Evolutionary conservation across 2,113 vertebrate species (phyloP).

Genomic region (Nibea albiflora): DNA sequence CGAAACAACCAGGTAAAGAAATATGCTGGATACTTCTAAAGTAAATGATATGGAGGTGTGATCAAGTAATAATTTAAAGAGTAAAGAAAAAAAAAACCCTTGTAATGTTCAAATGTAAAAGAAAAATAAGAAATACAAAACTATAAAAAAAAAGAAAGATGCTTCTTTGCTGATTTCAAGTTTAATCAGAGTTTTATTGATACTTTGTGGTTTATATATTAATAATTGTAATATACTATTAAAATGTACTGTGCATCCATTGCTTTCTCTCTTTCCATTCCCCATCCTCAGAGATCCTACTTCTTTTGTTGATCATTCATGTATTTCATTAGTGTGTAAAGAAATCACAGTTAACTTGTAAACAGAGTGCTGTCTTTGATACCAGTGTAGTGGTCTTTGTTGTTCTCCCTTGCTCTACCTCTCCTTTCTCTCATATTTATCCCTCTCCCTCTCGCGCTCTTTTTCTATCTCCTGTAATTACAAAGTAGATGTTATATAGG

Average conservation of each 20-base stretch:
- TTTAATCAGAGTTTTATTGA: conserved; percentile 89
- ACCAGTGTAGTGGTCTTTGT: conserved; percentile 90
- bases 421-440: conserved; percentile 75
- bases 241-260: conserved; percentile 92
- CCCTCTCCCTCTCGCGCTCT: conserved; percentile 83
- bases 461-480: conserved; percentile 92
- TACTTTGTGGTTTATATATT: conserved; percentile 88
- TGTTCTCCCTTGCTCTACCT: conserved; percentile 81
- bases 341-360: conserved; percentile 88
- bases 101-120: conserved; percentile 88
- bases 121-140: conserved; percentile 82
- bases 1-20: conserved; percentile 91
- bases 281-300: conserved; percentile 86
- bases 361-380: conserved; percentile 95
- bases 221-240: conserved; percentile 85
- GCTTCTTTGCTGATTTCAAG: conserved; percentile 89
- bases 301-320: conserved; percentile 90
- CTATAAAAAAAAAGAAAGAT: conserved; percentile 80
- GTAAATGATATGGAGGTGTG: conserved; percentile 86
- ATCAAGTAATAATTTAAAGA: conserved; percentile 89
- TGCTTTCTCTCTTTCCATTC: conserved; percentile 88
- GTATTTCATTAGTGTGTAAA: conserved; percentile 94
- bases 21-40: conserved; percentile 95
- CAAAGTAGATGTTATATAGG: conserved; percentile 93
- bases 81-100: conserved; percentile 70